These are phyloP conservation scores for Chromis chromis DNA, from an alignment of 2,797 vertebrate genomes.

Conservation along the genomic window DNA sequence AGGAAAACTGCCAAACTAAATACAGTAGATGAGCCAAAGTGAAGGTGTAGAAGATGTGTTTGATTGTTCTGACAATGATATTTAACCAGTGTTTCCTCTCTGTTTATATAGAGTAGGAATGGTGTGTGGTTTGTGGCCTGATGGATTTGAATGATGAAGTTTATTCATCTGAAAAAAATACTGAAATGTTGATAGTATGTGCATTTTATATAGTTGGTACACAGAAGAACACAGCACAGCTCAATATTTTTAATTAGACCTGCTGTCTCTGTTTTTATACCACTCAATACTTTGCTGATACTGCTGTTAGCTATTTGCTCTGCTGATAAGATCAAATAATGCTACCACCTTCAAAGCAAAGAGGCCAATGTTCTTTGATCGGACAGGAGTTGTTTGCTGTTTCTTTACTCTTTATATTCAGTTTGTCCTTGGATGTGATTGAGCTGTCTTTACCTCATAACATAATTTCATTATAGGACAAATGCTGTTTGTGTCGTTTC, in stretches of 20 bases:
- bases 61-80: constrained; percentile 7
- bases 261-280: constrained; percentile 11
- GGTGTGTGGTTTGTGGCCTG: background rate
- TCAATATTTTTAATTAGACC: constrained; percentile 14
- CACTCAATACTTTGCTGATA: background rate
- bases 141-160: constrained; percentile 8
- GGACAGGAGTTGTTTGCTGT: background rate
- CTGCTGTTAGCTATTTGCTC: background rate
- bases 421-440: constrained; percentile 26
- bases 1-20: constrained; percentile 22
- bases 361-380: background rate
- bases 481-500: constrained; percentile 9
- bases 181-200: constrained; percentile 23
- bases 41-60: constrained; percentile 1
- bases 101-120: constrained; percentile 3
- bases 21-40: constrained; percentile 12
- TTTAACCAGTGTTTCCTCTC: constrained; percentile 9
- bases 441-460: constrained; percentile 6
- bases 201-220: background rate
- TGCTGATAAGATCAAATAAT: constrained; percentile 6
- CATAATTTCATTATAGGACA: constrained; percentile 22
- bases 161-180: constrained; percentile 24
- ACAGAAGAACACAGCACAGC: background rate
- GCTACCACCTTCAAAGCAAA: background rate
- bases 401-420: constrained; percentile 10